Conservation (phyloP, 1,140 invertebrate species). For the Pogonognathellus flavescens region DNA sequence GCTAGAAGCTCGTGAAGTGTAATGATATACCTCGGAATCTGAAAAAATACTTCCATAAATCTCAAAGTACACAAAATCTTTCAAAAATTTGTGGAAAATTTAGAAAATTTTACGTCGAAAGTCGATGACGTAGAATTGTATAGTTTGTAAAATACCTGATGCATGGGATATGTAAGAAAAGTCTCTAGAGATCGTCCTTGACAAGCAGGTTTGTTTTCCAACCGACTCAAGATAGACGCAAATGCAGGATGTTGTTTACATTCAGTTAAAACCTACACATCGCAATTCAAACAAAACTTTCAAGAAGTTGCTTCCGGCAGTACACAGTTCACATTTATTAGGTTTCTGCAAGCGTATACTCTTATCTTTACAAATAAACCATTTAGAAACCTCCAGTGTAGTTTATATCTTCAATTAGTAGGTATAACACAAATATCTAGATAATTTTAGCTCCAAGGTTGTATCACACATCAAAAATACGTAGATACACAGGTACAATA, state of each 20-base stretch:
- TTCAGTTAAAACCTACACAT: conserved; percentile 84
- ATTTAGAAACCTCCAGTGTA: too few relatives aligned
- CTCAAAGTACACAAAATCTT: too few relatives aligned
- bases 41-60: conserved; percentile 10
- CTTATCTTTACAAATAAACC: too few relatives aligned
- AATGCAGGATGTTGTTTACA: conserved; percentile 90
- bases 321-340: not conserved
- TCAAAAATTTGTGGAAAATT: not conserved
- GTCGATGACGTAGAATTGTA: not conserved
- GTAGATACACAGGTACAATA: too few relatives aligned
- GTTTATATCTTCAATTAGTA: too few relatives aligned
- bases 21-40: conserved; percentile 94
- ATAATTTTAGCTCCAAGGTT: too few relatives aligned
- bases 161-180: conserved; percentile 95
- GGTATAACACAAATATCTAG: too few relatives aligned
- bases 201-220: conserved; percentile 89
- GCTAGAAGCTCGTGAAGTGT: conserved; percentile 91
- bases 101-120: not conserved
- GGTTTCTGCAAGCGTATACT: not conserved
- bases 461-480: too few relatives aligned
- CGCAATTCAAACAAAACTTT: not conserved
- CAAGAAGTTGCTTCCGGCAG: not conserved
- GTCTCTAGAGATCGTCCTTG: conserved; percentile 88
- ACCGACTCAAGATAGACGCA: conserved; percentile 81
- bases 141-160: conserved; percentile 78